Base-by-base conservation (phyloP, 2,113 vertebrate genomes). In the Cyprinus carpio region DNA sequence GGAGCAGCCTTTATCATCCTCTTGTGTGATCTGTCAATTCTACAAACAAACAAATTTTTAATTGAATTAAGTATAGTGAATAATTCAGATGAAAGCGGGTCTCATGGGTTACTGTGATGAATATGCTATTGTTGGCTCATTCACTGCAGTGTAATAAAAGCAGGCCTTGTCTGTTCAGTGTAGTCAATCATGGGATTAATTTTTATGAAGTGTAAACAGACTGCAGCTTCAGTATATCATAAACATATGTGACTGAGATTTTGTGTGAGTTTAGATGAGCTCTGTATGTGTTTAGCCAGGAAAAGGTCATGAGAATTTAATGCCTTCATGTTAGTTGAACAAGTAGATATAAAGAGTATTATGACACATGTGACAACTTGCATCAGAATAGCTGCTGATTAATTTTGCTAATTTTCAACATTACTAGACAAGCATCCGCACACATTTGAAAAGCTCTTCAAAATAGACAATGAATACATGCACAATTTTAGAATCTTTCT, bases 251-350 rank as follows among this genome's bases (percentile, higher is more conserved):
- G 37, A 69, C 49, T 27, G 37, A 40, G 67, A 80, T 46, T 27
- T 64, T 65, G 51, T 74, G n/a, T 54, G 51, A 27, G n/a, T 60
- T 34, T 23, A 43, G 25, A 69, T 69, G 18, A 65, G 34, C 58
- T 10, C 16, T 37, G 40, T 65, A 23, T 84, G 25, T 64, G 27
- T 71, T 69, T 37, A 37, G n/a, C 12, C 60, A 65, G 25, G 72
- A 43, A 88, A 90, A 90, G 88, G 89, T 89, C 89, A 90, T 76
- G 40, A 69, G 27, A 72, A 64, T 88, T 78, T 54, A 87, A 85
- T 87, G 60, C 23, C 34, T 51, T 56, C 37, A 58, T 67, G 46
- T 84, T 37, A 37, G 37, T 34, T 6, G 37, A 37, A 37, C 6
- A 37, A 23, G 13, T 31, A 69, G 9, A 69, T 51, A 71, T 71